Evolutionary conservation across 2,113 vertebrate genomes (phyloP), one percentile per base, ranked within the genome.

Genomic region (Hyaena hyaena): DNA sequence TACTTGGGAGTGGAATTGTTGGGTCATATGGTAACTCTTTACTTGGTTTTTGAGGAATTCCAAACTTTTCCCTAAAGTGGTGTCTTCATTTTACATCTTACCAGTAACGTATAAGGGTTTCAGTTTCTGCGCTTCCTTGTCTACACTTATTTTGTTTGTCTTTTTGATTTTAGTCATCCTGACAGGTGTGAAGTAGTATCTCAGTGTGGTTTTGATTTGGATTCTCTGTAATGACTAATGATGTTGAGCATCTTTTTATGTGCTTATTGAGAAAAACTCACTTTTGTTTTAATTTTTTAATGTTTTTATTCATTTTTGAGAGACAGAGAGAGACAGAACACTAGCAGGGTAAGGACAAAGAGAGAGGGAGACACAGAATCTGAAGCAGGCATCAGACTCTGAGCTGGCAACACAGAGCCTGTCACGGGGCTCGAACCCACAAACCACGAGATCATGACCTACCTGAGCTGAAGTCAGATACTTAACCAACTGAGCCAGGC

Each of bases 201-300:
- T 83, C 14, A 24, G 14, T 65, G 43, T 79, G 82, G 55, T 71
- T 85, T 69, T 5, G 28, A 17, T 69, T 93, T 97, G 63, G 65
- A 28, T 89, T 84, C 58, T 79, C 31, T 48, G 53, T 82, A 83
- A 69, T 58, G 66, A 74, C 66, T 79, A n/a, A 74, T 69, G n/a
- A 43, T 11, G 12, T 15, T 63, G 65, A 81, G 17, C 66, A 77
- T 48, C 7, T 88, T 84, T 85, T 71, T 31, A 61, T 53, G 83
- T 89, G 50, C 58, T 96, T 71, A 65, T 76, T 93, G 86, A n/a
- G 28, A 63, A 96, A 96, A 83, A 4, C 43, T 35, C 39, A 17
- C 23, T 50, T 69, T 50, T 94, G 55, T 39, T 39, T 39, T 39
- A 39, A 39, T 39, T 39, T 39, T 39, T 39, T 39, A 39, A 39